A percentile compares a stretch with the other conserved stretches of the same genome.
phyloP scores from a whole-genome alignment of 2,113 vertebrate genomes.

The Mesoclemmys tuberculata region DNA sequence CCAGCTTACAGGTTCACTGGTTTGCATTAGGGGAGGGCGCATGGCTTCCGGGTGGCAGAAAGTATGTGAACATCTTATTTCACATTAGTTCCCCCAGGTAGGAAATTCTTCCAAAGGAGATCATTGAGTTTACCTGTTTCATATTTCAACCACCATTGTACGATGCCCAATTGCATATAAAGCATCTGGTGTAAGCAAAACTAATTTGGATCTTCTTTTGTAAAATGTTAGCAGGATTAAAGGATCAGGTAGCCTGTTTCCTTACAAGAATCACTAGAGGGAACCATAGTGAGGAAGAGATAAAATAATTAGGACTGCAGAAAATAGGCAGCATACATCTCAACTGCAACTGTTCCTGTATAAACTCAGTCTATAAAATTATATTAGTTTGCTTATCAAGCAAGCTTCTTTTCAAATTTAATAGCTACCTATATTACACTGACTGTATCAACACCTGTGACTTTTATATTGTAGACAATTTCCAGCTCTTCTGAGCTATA shows the following conservation, averaged over 20 bases:
- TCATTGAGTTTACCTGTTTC: constrained; percentile 69
- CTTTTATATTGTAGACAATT: constrained; percentile 23
- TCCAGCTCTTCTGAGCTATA: constrained; percentile 16
- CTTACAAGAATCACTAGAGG: constrained; percentile 83
- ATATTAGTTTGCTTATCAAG: constrained; percentile 44
- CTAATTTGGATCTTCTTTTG: constrained; percentile 84
- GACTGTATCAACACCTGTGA: constrained; percentile 51
- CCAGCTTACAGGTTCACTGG: constrained; percentile 23
- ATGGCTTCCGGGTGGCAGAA: not conserved
- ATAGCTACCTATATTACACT: constrained; percentile 30
- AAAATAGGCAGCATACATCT: constrained; percentile 51
- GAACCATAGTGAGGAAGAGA: constrained; percentile 75
- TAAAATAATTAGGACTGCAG: constrained; percentile 78
- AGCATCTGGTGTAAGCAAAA: constrained; percentile 85
- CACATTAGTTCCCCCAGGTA: constrained; percentile 38
- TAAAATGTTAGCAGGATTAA: constrained; percentile 85
- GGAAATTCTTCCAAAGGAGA: constrained; percentile 60
- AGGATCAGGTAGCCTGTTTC: constrained; percentile 83
- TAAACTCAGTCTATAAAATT: constrained; percentile 65
- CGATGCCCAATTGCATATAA: constrained; percentile 79
- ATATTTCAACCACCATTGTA: constrained; percentile 70
- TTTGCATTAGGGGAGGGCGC: constrained; percentile 52
- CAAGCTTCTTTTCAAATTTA: constrained; percentile 45
- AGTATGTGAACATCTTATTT: constrained; percentile 44
- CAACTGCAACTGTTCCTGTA: constrained; percentile 60